Percentiles rank a stretch among this genome's conserved stretches.
Evolutionary conservation across 1,140 invertebrate species (phyloP).

Genomic region (Drosophila seguyi): DNA sequence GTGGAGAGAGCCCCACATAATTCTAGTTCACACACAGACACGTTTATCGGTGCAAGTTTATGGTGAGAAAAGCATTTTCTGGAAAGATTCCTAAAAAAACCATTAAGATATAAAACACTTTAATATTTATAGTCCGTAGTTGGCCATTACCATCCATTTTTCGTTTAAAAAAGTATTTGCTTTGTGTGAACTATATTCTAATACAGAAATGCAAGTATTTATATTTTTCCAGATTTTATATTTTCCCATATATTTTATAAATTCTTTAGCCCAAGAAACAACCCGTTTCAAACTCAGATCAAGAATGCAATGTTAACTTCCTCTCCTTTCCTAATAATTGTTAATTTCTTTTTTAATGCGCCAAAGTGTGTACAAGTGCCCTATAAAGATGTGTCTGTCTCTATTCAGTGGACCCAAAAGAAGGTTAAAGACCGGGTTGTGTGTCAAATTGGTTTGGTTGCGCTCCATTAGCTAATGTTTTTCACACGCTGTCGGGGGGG

Average conservation of each 20-base stretch:
- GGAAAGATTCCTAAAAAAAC: neutral
- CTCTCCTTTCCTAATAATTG: conserved; percentile 8
- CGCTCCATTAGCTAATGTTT: conserved; percentile 55
- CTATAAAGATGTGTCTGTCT: conserved; percentile 14
- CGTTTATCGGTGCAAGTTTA: neutral
- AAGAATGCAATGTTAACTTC: neutral
- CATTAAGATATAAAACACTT: neutral
- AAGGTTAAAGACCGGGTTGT: conserved; percentile 21
- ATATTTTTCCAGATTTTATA: neutral
- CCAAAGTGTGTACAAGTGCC: conserved; percentile 5
- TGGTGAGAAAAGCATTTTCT: neutral
- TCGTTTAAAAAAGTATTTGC: neutral
- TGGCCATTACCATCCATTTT: neutral
- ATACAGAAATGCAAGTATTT: neutral
- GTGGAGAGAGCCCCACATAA: neutral
- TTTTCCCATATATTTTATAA: neutral
- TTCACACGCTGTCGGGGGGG: conserved; percentile 36
- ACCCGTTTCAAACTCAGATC: neutral
- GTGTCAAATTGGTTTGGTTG: conserved; percentile 30
- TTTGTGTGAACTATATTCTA: neutral
- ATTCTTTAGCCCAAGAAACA: neutral
- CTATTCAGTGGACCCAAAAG: neutral
- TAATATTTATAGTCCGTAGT: conserved; percentile 3
- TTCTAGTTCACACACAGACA: neutral
- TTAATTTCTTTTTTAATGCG: conserved; percentile 9